Evolutionary conservation across 92 coral and sea anemone genomes (phyloP), one percentile per base, ranked within the genome.

Genomic region (Plumapathes pennacea): DNA sequence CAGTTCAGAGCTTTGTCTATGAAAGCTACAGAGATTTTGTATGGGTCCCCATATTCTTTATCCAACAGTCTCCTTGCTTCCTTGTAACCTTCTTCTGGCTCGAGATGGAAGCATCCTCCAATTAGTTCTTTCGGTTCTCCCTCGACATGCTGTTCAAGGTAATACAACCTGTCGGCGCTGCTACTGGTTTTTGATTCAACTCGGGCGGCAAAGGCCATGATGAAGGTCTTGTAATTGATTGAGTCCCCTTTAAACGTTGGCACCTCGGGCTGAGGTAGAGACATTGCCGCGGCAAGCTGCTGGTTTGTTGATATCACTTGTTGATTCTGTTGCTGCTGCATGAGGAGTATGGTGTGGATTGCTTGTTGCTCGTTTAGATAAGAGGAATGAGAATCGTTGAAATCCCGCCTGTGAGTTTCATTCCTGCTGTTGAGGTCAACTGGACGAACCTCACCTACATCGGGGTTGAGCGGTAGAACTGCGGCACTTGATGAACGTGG

Each of bases 101-200:
- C 46, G 61, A 64, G 51, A 23, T 57, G 77, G 25, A 80, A 39
- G 42, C 81, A 80, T 6, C 87, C 87, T 39, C 64, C 76, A 28
- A 80, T 80, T 13, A 80, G 46, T 5, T 80, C 75, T 42, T 48
- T 71, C 12, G 80, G 73, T 54, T 70, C 80, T 5, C 67, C 85
- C 3, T 12, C 25, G 8, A 78, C 24, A 32, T 78, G 74, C 60
- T 71, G 86, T 31, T 80, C 40, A 23, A 73, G 61, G 27, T 79
- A 79, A 32, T 79, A 79, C 8, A 71, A 62, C 5, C 14, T 54
- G 51, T 80, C 76, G 0, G 87, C 70, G 23, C 49, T 43, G 41
- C 32, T 67, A 14, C 33, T 1, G 8, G 67, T 61, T 50, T 38
- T 57, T 36, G 62, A 22, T 36, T 43, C 18, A 9, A 72, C 73